Evolutionary conservation across 35 echinoderm and acorn worm species (phyloP), one percentile per base, ranked within the genome.

Genomic region (Heliocidaris tuberculata): DNA sequence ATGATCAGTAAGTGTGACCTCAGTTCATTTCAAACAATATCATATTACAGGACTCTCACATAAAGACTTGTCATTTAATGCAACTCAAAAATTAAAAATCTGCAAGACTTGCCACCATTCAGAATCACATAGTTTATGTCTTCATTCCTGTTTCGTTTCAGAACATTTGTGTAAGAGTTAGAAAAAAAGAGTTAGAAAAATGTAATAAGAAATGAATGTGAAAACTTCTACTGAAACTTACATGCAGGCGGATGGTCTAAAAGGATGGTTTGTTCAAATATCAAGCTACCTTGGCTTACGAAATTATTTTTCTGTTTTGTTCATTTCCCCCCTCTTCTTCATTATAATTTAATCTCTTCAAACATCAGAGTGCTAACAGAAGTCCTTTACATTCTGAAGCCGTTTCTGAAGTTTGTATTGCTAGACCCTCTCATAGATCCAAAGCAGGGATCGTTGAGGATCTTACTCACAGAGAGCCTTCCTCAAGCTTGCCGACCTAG

Each of bases 361-460:
- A 52, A 13, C 12, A 52, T 29, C 91, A 93, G 91, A 2, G 31
- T 93, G 91, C 10, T n/a, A 4, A 48, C 48, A 10, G 91, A 93
- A 93, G 91, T 93, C 31, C 91, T 93, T 30, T 42, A 93, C 91
- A 93, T 93, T 13, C 32, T 93, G n/a, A 52, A 93, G 50, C 47
- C 91, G 16, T 93, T 93, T 59, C 17, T 93, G 6, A 21, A 59
- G 91, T 50, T 11, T 93, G 91, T 42, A 11, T 48, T 93, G 29
- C 50, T 93, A 11, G 91, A 93, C 21, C 91, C 91, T 48, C 10
- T 48, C 48, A 27, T 59, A 2, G 50, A 93, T 59, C 91, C 91
- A 48, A 93, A 59, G 32, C 31, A 30, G 29, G 91, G 91, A 4
- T 52, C 91, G 12, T 12, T 93, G 6, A 32, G 91, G 48, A n/a